Conservation (phyloP, 1,140 invertebrate genomes). For the Pomacea maculata region DNA sequence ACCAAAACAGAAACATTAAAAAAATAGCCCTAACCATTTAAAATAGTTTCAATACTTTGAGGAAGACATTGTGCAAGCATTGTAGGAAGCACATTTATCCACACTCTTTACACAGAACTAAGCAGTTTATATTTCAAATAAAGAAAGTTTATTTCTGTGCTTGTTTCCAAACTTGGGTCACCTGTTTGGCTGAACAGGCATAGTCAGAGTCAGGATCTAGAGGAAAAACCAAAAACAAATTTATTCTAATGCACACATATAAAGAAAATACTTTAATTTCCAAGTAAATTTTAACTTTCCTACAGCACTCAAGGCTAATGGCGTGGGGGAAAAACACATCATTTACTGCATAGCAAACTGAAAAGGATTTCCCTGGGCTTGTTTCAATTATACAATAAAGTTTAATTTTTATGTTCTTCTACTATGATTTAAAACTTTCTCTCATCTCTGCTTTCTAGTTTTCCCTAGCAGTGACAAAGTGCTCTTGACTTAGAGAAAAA, state of each 20-base stretch:
- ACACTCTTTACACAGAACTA: too few relatives aligned
- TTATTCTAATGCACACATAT: neutral
- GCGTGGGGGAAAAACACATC: neutral
- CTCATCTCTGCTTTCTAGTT: too few relatives aligned
- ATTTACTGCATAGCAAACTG: neutral
- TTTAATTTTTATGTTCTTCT: neutral
- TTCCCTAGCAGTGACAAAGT: too few relatives aligned
- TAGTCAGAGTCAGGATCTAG: conserved; percentile 55
- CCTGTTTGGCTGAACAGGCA: conserved; percentile 46
- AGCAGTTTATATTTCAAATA: too few relatives aligned
- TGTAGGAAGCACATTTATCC: too few relatives aligned
- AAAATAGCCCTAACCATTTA: too few relatives aligned
- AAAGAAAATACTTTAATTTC: neutral
- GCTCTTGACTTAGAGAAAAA: too few relatives aligned
- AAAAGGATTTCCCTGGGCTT: neutral
- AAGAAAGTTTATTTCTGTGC: too few relatives aligned
- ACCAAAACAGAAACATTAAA: too few relatives aligned
- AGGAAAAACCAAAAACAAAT: conserved; percentile 29
- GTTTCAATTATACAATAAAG: neutral
- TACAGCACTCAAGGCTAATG: neutral
- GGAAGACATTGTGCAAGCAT: too few relatives aligned
- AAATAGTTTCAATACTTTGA: too few relatives aligned
- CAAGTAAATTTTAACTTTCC: neutral
- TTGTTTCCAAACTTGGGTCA: neutral
- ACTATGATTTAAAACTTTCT: too few relatives aligned